These are phyloP conservation scores for Myotis brandtii DNA, from an alignment of 2,113 vertebrate genomes.

Conservation along the genomic window DNA sequence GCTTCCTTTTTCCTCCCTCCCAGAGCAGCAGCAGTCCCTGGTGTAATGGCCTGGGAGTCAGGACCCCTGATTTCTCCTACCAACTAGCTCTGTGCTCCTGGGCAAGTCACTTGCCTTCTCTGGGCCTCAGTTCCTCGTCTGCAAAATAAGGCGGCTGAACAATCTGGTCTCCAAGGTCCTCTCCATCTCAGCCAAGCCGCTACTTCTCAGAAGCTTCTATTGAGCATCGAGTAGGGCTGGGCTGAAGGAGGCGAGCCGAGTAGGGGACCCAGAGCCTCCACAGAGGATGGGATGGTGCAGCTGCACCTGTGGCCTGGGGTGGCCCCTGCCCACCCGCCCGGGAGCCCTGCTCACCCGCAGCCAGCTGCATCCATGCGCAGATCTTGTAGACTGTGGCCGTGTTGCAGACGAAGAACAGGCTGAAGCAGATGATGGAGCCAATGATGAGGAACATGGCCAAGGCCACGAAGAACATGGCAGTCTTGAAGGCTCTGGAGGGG, in stretches of 20 bases:
- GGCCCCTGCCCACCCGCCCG: accelerated
- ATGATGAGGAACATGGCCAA: constrained; percentile 96
- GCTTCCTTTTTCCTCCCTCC: neutral
- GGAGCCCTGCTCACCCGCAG: constrained; percentile 90
- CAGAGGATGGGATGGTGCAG: neutral
- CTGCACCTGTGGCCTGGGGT: too few species aligned
- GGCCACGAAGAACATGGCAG: constrained; percentile 98
- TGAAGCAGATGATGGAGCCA: constrained; percentile 95
- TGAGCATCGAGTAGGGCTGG: neutral
- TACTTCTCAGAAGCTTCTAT: neutral
- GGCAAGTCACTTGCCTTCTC: neutral
- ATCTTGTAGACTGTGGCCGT: constrained; percentile 98
- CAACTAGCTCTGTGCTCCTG: neutral
- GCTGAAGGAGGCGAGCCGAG: neutral
- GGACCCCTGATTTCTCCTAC: neutral
- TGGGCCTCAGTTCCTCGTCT: neutral
- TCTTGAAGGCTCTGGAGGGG: constrained; percentile 98
- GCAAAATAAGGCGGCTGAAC: neutral
- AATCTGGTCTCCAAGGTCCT: neutral
- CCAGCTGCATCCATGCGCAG: constrained; percentile 99
- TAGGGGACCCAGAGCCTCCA: neutral
- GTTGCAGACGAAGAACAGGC: constrained; percentile 98
- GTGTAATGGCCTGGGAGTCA: neutral
- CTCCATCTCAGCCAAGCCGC: neutral
- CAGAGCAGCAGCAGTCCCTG: neutral